A percentile compares a stretch with the other conserved stretches of the same genome.
These are phyloP conservation scores for Centroberyx gerrardi DNA, from an alignment of 2,797 vertebrate genomes.

Conservation along the genomic window DNA sequence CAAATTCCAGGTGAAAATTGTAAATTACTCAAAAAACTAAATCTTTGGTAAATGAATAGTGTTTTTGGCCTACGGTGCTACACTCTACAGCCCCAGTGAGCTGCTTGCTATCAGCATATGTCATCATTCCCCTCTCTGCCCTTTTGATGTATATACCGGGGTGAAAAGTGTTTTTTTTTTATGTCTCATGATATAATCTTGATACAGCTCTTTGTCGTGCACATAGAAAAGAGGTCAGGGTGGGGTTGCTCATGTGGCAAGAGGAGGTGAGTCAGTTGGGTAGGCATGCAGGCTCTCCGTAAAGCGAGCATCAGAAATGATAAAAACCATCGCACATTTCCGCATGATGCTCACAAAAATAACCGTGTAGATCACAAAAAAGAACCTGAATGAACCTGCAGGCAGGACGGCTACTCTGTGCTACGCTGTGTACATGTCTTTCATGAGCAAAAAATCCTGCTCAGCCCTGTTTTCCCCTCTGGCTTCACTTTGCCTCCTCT, in stretches of 20 bases:
- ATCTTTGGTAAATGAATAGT: slow-evolving; percentile 8
- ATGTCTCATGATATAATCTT: slow-evolving; percentile 49
- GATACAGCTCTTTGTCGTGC: slow-evolving; percentile 29
- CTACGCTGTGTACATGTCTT: slow-evolving; percentile 56
- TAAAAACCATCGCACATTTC: slow-evolving; percentile 41
- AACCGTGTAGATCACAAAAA: slow-evolving; percentile 65
- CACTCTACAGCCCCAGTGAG: slow-evolving; percentile 8
- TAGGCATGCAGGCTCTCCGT: neutral
- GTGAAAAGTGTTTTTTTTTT: slow-evolving; percentile 10
- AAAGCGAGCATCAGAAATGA: slow-evolving; percentile 15
- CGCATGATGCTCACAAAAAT: slow-evolving; percentile 56
- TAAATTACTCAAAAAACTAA: neutral
- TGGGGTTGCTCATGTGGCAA: slow-evolving; percentile 11
- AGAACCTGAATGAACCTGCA: slow-evolving; percentile 71
- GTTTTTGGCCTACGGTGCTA: slow-evolving; percentile 8
- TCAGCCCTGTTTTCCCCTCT: slow-evolving; percentile 56
- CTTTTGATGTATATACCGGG: slow-evolving; percentile 21
- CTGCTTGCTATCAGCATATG: neutral
- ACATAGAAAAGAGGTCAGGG: slow-evolving; percentile 35
- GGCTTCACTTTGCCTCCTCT: slow-evolving; percentile 50
- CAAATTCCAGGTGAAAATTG: too few species aligned
- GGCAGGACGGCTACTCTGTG: slow-evolving; percentile 59
- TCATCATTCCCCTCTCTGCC: slow-evolving; percentile 27
- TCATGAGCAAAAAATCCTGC: slow-evolving; percentile 77
- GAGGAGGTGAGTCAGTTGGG: slow-evolving; percentile 30